Base-by-base conservation (phyloP, 2,113 vertebrate genomes). In the Hassar affinis region DNA sequence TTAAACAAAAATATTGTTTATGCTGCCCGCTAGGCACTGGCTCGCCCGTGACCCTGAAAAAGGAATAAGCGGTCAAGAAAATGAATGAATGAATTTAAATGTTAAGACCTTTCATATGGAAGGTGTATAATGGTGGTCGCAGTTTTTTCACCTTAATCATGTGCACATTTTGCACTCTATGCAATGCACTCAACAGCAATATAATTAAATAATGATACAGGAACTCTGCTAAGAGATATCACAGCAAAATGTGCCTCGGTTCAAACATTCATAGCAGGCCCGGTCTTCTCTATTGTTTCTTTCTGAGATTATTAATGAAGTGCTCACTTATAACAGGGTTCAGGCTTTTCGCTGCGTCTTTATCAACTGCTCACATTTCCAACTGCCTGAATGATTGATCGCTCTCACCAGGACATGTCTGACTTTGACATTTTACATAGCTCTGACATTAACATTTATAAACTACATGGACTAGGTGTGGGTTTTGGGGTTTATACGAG, bases 221-320 rank as follows among this genome's bases (percentile, higher is more conserved):
- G 83, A 86, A 87, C 78, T 84, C 86, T 82, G 85, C 51, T 87
- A 88, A 88, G 87, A 66, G 85, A 84, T 82, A n/a, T 54, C 74
- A 77, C 30, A 81, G 77, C 57, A 78, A 88, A 89, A 89, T 93
- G 83, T 92, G 89, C 90, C 90, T 89, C 89, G 91, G 90, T 88
- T 81, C 87, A 90, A 90, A 87, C 87, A 88, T 57, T 57, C 38
- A 1, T 38, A 71, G 42, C 42, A 84, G 76, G 76, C 74, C 20
- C 25, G 52, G 52, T 82, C 54, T 30, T 78, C 87, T 88, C 88
- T 80, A 74, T 72, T 88, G 88, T 90, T 84, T 90, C 84, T 86
- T 88, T 91, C 86, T 90, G 84, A 90, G 87, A 90, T 91, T 86
- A 88, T 89, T 90, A 88, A 93, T 91, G 90, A 88, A 92, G 80